Conservation (phyloP, 2,113 vertebrate species). For the Columba livia region DNA sequence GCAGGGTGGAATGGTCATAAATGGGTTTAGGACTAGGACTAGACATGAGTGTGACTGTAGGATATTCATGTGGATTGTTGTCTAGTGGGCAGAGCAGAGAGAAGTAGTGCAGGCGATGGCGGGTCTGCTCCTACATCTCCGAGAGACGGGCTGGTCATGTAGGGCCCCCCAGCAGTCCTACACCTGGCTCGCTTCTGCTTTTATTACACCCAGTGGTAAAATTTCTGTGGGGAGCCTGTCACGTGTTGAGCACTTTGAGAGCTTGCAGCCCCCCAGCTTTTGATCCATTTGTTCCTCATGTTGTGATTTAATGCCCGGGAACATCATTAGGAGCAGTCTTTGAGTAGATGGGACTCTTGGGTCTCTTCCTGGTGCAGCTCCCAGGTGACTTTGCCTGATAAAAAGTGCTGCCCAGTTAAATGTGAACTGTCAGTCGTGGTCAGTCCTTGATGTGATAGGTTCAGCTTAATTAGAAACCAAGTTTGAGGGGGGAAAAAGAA, state of each 20-base stretch:
- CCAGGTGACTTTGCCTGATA: neutral
- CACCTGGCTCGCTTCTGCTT: neutral
- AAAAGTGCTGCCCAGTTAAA: neutral
- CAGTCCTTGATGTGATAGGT: neutral
- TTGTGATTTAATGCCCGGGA: neutral
- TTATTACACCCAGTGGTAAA: neutral
- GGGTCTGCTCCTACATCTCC: neutral
- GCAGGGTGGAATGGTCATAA: neutral
- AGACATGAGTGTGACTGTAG: neutral
- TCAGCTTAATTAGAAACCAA: neutral
- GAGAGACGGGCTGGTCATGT: neutral
- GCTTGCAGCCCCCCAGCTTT: neutral
- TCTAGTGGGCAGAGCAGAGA: neutral
- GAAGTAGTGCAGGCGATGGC: neutral
- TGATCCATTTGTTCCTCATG: neutral
- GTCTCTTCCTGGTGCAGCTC: neutral
- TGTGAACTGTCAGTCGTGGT: neutral
- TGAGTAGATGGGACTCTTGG: neutral
- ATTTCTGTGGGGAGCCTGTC: neutral
- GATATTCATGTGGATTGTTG: neutral
- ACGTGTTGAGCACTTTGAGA: neutral
- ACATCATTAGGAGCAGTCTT: neutral
- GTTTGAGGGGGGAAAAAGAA: neutral
- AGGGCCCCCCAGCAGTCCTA: neutral
- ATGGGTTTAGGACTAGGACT: neutral